Percentiles rank a stretch among this genome's conserved stretches.
Evolutionary conservation across 2,888 invertebrate species (phyloP).

Genomic region (Ashinkailepas kermadecensis): DNA sequence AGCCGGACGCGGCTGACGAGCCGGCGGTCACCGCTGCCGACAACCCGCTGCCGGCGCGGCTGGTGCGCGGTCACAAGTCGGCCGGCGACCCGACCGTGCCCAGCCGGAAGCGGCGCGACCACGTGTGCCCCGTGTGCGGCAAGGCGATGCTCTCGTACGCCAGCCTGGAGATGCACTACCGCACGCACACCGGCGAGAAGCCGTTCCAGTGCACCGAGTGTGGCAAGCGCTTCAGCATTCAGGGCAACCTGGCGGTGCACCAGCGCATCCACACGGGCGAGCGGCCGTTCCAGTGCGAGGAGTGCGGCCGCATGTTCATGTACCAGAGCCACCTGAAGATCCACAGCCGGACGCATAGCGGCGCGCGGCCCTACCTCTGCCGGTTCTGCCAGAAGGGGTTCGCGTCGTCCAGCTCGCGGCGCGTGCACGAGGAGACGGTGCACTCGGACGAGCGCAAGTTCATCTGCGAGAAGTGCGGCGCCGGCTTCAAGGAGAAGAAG

Average conservation of each 20-base stretch:
- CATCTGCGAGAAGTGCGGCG: constrained; percentile 1
- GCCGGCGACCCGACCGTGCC: constrained; percentile 12
- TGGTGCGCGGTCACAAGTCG: constrained; percentile 40
- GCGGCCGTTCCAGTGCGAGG: constrained; percentile 44
- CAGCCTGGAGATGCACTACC: constrained; percentile 28
- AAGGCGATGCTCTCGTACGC: constrained; percentile 21
- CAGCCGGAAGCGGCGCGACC: constrained; percentile 18
- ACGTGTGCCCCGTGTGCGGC: not conserved
- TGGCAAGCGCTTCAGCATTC: constrained; percentile 17
- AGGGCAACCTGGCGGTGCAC: constrained; percentile 18
- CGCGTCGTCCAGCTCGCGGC: constrained; percentile 7
- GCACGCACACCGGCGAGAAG: constrained; percentile 26
- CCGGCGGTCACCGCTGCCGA: not conserved
- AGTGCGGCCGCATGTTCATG: constrained; percentile 12
- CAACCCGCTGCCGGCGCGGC: constrained; percentile 37
- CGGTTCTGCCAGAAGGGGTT: constrained; percentile 8
- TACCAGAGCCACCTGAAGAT: constrained; percentile 18
- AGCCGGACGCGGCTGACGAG: not conserved
- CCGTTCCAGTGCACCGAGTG: constrained; percentile 18
- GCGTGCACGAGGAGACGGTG: constrained; percentile 9
- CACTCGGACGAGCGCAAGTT: constrained; percentile 2
- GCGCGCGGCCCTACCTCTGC: constrained; percentile 3
- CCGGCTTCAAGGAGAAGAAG: constrained; percentile 9
- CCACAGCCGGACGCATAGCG: not conserved
- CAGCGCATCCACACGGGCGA: constrained; percentile 5